Percentiles rank a stretch among this genome's conserved stretches.
Evolutionary conservation across 1,140 invertebrate species (phyloP).

Genomic region (Philopotamus ludificatus): DNA sequence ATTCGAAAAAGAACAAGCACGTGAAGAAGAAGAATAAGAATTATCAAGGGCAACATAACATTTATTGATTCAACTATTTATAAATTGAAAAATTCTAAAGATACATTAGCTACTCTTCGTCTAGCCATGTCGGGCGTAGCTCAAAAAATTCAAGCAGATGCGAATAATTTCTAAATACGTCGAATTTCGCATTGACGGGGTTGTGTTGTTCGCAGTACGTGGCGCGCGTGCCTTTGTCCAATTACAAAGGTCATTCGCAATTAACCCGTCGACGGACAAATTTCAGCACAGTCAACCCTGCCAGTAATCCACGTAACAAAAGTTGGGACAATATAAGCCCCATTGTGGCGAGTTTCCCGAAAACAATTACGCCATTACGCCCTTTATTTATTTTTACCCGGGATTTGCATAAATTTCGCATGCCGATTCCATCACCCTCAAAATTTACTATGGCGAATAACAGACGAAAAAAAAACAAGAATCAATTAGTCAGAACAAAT

Average conservation of each 20-base stretch:
- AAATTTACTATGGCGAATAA: neutral
- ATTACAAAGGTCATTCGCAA: constrained; percentile 23
- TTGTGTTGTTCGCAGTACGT: too few relatives aligned
- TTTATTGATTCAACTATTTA: too few relatives aligned
- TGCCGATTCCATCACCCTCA: constrained; percentile 13
- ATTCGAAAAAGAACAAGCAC: too few relatives aligned
- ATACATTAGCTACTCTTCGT: too few relatives aligned
- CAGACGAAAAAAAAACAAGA: neutral
- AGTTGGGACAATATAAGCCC: constrained; percentile 27
- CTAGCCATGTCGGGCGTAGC: too few relatives aligned
- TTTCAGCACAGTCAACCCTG: neutral
- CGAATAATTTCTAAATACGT: too few relatives aligned
- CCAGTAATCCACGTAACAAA: constrained; percentile 22
- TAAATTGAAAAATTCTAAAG: too few relatives aligned
- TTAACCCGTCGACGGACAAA: constrained; percentile 11
- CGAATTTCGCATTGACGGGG: too few relatives aligned
- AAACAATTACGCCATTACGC: constrained; percentile 31
- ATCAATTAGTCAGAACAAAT: neutral
- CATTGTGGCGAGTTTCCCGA: constrained; percentile 20
- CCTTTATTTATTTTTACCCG: constrained; percentile 29
- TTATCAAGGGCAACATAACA: too few relatives aligned
- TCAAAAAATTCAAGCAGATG: too few relatives aligned
- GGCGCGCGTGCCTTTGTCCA: constrained; percentile 1
- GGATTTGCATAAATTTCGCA: constrained; percentile 28
- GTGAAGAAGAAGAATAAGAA: too few relatives aligned